These are phyloP conservation scores for Oryzias sinensis DNA, from an alignment of 2,797 vertebrate genomes.

Conservation along the genomic window DNA sequence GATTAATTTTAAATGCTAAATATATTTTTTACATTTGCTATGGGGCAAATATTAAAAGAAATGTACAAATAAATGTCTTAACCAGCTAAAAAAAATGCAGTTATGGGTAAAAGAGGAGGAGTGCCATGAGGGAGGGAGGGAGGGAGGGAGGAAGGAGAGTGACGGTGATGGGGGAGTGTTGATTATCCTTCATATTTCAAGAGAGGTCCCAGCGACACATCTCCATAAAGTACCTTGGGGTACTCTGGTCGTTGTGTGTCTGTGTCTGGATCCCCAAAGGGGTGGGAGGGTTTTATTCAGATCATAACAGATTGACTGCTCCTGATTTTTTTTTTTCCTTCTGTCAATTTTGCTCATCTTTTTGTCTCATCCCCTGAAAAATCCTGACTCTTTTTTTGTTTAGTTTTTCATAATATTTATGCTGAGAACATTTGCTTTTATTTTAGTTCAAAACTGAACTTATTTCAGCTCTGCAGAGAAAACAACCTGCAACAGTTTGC, in stretches of 20 bases:
- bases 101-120: conserved; percentile 27
- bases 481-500: conserved; percentile 51
- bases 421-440: conserved; percentile 1
- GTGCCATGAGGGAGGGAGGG: conserved; percentile 29
- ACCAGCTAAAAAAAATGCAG: conserved; percentile 32
- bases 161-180: conserved; percentile 44
- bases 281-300: conserved; percentile 43
- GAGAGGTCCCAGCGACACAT: conserved; percentile 72
- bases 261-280: conserved; percentile 42
- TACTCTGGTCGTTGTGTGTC: conserved; percentile 54
- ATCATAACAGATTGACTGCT: conserved; percentile 26
- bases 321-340: conserved; percentile 9
- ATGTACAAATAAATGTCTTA: conserved; percentile 3
- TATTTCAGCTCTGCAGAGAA: conserved; percentile 21
- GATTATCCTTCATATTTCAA: conserved; percentile 76
- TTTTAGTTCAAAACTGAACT: conserved; percentile 25
- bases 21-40: not conserved
- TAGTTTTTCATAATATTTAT: not conserved
- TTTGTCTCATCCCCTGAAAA: conserved; percentile 14
- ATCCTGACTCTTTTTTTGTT: conserved; percentile 7
- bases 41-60: not conserved
- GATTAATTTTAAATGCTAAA: not conserved
- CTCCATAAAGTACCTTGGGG: conserved; percentile 60
- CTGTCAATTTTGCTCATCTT: conserved; percentile 13
- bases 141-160: conserved; percentile 56